phyloP scores from a whole-genome alignment of 2,113 vertebrate species.

The Puntigrus tetrazona region DNA sequence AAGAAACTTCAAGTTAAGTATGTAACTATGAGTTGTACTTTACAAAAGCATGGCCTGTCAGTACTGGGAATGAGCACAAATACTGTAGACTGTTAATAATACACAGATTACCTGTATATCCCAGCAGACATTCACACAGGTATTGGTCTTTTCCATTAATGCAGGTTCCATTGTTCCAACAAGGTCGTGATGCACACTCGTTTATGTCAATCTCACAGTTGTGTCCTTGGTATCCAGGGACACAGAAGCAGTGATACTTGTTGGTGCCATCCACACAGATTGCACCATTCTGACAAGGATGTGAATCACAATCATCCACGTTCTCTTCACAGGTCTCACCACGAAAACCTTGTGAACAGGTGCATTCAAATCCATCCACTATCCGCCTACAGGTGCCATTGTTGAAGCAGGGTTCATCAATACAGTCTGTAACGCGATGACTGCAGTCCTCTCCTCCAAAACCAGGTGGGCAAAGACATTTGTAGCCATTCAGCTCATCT shows the following conservation, averaged over 20 bases:
- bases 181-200: conserved; percentile 91
- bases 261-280: conserved; percentile 81
- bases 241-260: conserved; percentile 89
- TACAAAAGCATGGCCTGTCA: background rate
- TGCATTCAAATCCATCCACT: conserved; percentile 64
- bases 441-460: conserved; percentile 71
- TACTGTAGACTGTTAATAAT: background rate
- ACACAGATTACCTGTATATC: conserved; percentile 82
- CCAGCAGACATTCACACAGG: conserved; percentile 79
- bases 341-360: conserved; percentile 74
- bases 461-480: conserved; percentile 77
- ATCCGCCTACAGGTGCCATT: conserved; percentile 74
- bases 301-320: conserved; percentile 78
- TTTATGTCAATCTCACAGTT: conserved; percentile 95
- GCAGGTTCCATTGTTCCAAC: conserved; percentile 87
- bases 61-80: background rate
- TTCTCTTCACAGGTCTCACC: conserved; percentile 78
- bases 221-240: conserved; percentile 91
- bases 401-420: conserved; percentile 79
- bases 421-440: conserved; percentile 69
- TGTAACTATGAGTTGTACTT: background rate
- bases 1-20: background rate
- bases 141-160: conserved; percentile 87
- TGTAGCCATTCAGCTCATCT: conserved; percentile 68
- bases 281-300: conserved; percentile 88